Evolutionary conservation across 2,888 invertebrate genomes (phyloP).

Genomic region (Periphyllus acericola): DNA sequence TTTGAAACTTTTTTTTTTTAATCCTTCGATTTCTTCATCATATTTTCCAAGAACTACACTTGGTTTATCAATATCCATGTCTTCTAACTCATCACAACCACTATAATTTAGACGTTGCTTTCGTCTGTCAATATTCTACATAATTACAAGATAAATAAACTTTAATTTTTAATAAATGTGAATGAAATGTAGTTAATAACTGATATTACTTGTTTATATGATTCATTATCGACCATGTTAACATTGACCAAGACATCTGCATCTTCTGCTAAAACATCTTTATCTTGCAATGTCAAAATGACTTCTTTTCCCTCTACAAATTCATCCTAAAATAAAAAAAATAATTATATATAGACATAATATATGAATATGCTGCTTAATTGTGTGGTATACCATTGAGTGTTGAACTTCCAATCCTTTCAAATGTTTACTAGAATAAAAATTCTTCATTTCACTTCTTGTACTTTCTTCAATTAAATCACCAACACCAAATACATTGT

Average conservation of each 20-base stretch:
- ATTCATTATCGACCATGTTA: conserved; percentile 86
- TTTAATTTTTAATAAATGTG: neutral
- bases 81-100: conserved; percentile 83
- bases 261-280: conserved; percentile 85
- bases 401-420: conserved; percentile 89
- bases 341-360: conserved; percentile 7
- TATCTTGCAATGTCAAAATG: conserved; percentile 93
- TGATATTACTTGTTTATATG: conserved; percentile 77
- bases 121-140: conserved; percentile 81
- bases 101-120: conserved; percentile 89
- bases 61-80: conserved; percentile 76
- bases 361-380: neutral
- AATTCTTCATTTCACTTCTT: conserved; percentile 70
- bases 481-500: conserved; percentile 91
- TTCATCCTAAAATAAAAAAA: conserved; percentile 67
- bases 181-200: neutral
- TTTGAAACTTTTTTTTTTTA: conserved; percentile 76
- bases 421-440: conserved; percentile 79
- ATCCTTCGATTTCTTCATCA: conserved; percentile 89
- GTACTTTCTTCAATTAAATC: conserved; percentile 85
- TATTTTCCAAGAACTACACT: conserved; percentile 86
- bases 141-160: conserved; percentile 62
- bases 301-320: conserved; percentile 84
- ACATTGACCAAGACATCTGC: conserved; percentile 91
- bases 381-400: conserved; percentile 70